These are phyloP conservation scores for Stigmatopora argus DNA, from an alignment of 2,113 vertebrate species.

Conservation along the genomic window DNA sequence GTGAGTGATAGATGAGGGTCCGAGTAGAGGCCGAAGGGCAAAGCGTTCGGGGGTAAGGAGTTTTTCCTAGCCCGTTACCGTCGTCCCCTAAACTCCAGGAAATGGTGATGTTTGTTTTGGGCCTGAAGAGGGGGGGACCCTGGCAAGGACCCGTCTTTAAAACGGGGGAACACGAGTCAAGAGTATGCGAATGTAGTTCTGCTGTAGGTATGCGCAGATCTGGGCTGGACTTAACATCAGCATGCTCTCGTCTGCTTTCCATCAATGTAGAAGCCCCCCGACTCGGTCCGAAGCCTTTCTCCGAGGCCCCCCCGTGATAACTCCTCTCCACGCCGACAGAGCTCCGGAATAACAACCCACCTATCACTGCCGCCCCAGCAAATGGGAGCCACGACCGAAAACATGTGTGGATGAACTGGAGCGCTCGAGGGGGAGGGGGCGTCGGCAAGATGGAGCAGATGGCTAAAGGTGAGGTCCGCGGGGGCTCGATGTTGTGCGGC, in stretches of 20 bases:
- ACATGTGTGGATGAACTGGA: conserved; percentile 60
- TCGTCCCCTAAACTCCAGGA: conserved; percentile 39
- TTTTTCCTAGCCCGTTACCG: conserved; percentile 30
- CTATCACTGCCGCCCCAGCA: conserved; percentile 47
- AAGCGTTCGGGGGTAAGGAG: conserved; percentile 29
- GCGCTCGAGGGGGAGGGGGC: not conserved
- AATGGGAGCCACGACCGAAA: conserved; percentile 54
- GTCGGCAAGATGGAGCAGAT: conserved; percentile 38
- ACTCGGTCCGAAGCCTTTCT: conserved; percentile 41
- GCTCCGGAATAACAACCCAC: conserved; percentile 62
- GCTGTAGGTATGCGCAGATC: not conserved
- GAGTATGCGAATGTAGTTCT: not conserved
- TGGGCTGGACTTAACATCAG: conserved; percentile 30
- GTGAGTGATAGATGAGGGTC: conserved; percentile 54
- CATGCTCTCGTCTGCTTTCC: conserved; percentile 51
- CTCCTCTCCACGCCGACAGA: conserved; percentile 50
- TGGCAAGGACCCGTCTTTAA: conserved; percentile 2
- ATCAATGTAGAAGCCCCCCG: conserved; percentile 44
- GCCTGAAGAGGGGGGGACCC: conserved; percentile 30
- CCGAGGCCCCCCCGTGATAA: conserved; percentile 56
- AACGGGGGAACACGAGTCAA: not conserved
- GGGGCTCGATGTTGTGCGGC: conserved; percentile 29
- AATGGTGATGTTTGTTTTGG: conserved; percentile 44
- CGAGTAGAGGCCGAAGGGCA: conserved; percentile 55
- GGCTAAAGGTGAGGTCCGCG: conserved; percentile 50